Conservation (phyloP, 2,888 invertebrate genomes). For the Exephanes ischioxanthus region DNA sequence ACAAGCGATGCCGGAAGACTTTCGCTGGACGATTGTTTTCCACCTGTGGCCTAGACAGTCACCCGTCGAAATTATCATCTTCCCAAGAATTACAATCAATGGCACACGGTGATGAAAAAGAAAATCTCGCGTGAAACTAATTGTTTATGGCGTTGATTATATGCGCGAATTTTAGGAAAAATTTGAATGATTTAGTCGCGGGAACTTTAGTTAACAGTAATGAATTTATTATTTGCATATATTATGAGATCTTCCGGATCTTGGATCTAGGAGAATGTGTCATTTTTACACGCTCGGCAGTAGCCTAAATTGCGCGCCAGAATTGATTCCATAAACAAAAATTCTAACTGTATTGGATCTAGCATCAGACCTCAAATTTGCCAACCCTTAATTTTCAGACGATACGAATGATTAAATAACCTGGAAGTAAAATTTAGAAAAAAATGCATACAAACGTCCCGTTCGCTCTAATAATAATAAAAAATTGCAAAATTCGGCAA, state of each 20-base stretch:
- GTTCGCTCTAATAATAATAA: not conserved
- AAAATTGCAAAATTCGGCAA: not conserved
- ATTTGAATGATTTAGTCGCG: slow-evolving; percentile 27
- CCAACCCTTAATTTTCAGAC: not conserved
- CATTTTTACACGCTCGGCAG: not conserved
- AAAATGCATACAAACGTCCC: not conserved
- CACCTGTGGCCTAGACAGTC: slow-evolving; percentile 32
- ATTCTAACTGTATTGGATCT: not conserved
- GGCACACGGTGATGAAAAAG: not conserved
- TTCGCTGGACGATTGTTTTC: slow-evolving; percentile 61
- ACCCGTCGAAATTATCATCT: slow-evolving; percentile 41
- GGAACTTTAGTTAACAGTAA: slow-evolving; percentile 14
- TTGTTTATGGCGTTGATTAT: slow-evolving; percentile 6
- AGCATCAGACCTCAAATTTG: not conserved
- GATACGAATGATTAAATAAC: not conserved
- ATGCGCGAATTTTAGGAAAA: not conserved
- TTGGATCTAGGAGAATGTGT: not conserved
- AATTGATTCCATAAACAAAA: not conserved
- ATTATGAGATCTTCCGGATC: slow-evolving; percentile 6
- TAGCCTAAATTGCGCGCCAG: not conserved
- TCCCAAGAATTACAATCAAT: not conserved
- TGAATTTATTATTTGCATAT: not conserved
- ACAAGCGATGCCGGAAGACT: slow-evolving; percentile 63
- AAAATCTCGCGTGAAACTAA: slow-evolving; percentile 21
- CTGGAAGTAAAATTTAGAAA: not conserved